Evolutionary conservation across 2,888 invertebrate genomes (phyloP).

Genomic region (Sminthurinus aureus): DNA sequence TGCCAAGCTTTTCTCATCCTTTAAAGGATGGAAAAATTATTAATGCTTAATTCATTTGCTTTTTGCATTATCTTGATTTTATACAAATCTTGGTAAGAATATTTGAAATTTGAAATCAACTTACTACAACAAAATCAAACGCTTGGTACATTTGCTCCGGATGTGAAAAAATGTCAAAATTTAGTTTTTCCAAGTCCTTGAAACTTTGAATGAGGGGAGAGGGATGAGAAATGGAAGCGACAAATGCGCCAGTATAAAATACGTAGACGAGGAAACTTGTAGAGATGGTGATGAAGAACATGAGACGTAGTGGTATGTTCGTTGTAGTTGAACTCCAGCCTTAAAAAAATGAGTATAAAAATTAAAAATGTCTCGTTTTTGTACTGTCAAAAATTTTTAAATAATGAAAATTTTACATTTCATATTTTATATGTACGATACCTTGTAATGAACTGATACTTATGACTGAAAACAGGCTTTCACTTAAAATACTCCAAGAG

Average conservation of each 20-base stretch:
- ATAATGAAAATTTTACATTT: not conserved
- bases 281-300: not conserved
- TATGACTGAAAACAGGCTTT: not conserved
- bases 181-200: constrained; percentile 8
- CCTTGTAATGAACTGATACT: not conserved
- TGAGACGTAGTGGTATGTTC: not conserved
- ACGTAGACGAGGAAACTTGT: constrained; percentile 4
- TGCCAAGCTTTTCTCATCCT: not conserved
- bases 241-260: constrained; percentile 21
- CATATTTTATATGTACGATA: no score
- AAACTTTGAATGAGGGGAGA: not conserved
- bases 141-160: not conserved
- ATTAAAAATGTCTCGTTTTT: not conserved
- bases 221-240: constrained; percentile 16
- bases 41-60: not conserved
- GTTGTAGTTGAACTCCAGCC: not conserved
- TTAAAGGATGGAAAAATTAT: not conserved
- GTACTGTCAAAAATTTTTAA: not conserved
- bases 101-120: not conserved
- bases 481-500: not conserved
- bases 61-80: not conserved
- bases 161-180: not conserved
- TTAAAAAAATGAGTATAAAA: not conserved
- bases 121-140: not conserved
- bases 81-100: not conserved